These are phyloP conservation scores for Spisula solida DNA, from an alignment of 2,888 invertebrate genomes.

Conservation along the genomic window DNA sequence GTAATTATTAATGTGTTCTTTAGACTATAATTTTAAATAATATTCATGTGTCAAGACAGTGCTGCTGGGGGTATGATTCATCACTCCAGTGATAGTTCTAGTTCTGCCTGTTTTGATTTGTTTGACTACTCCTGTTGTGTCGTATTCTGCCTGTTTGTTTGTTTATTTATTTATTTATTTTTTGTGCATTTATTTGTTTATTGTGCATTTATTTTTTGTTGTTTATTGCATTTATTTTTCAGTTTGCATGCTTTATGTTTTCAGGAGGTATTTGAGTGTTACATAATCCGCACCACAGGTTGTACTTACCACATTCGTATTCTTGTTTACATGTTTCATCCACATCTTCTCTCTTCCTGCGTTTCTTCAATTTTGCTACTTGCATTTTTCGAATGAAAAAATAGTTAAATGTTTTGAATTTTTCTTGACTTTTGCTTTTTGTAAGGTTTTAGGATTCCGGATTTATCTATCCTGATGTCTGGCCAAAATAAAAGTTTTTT, in stretches of 20 bases:
- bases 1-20: too few species aligned
- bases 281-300: constrained; percentile 66
- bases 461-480: too few species aligned
- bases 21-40: too few species aligned
- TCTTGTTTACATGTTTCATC: background rate
- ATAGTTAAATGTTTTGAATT: background rate
- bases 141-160: constrained; percentile 7
- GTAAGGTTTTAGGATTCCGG: too few species aligned
- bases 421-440: background rate
- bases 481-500: too few species aligned
- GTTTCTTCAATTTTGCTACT: background rate
- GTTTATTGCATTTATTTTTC: constrained; percentile 61
- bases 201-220: constrained; percentile 49
- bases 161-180: constrained; percentile 7
- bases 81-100: too few species aligned
- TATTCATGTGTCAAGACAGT: too few species aligned
- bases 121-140: background rate
- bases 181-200: constrained; percentile 31
- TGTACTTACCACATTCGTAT: constrained; percentile 59
- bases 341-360: background rate
- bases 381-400: background rate
- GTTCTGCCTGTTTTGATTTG: background rate
- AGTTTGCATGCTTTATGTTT: constrained; percentile 73
- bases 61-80: background rate
- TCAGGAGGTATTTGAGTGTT: constrained; percentile 67